These are phyloP conservation scores for Uromys caudimaculatus DNA, from an alignment of 2,797 vertebrate species.

Conservation along the genomic window DNA sequence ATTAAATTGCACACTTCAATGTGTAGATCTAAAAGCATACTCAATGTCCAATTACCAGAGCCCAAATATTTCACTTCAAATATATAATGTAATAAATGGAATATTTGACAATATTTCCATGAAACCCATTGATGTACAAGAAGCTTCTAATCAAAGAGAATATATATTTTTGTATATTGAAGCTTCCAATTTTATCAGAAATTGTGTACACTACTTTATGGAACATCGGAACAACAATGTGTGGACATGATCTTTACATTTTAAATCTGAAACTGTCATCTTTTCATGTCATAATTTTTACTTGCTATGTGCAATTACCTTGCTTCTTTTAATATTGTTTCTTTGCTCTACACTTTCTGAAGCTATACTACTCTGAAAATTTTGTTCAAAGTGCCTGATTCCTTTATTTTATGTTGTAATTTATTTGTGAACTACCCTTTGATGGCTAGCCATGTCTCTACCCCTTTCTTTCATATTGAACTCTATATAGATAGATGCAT, in stretches of 20 bases:
- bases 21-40: background rate
- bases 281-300: background rate
- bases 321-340: background rate
- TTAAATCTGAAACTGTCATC: background rate
- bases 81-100: background rate
- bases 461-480: background rate
- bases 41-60: background rate
- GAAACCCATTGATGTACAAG: background rate
- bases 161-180: background rate
- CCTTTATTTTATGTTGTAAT: background rate
- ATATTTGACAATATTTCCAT: background rate
- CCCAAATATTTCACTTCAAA: background rate
- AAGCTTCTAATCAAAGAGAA: background rate
- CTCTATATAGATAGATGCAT: background rate
- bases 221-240: background rate
- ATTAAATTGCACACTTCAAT: background rate
- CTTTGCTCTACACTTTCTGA: background rate
- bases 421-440: background rate
- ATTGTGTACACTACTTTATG: background rate
- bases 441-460: background rate
- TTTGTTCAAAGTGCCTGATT: background rate
- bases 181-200: background rate
- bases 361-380: background rate
- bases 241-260: background rate
- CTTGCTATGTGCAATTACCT: background rate